Percentiles rank a stretch among this genome's conserved stretches.
phyloP scores from a whole-genome alignment of 2,888 invertebrate genomes.

The Taenaris catops region DNA sequence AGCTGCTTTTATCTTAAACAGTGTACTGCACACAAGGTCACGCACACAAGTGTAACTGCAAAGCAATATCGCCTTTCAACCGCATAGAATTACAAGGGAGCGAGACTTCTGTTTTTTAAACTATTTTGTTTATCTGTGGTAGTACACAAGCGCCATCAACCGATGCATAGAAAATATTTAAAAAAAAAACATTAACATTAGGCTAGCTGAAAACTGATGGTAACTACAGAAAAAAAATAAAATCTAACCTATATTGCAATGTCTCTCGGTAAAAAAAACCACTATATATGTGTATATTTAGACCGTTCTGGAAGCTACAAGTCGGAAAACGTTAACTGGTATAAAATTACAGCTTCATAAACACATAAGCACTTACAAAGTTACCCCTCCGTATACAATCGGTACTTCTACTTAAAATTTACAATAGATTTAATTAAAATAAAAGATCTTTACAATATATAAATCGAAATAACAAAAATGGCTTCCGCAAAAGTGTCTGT shows the following conservation, averaged over 20 bases:
- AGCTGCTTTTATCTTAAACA: no score
- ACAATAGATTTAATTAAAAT: slow-evolving; percentile 7
- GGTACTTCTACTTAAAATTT: slow-evolving; percentile 10
- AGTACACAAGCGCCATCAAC: slow-evolving; percentile 54
- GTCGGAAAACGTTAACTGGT: slow-evolving; percentile 24
- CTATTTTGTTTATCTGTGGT: no score
- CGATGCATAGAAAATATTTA: slow-evolving; percentile 46
- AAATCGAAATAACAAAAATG: no score
- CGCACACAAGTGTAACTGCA: no score
- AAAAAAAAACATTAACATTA: slow-evolving; percentile 59
- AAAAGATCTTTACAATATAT: slow-evolving; percentile 6
- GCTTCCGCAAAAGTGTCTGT: no score
- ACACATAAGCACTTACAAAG: slow-evolving; percentile 8
- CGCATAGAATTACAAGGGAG: no score
- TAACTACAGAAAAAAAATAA: slow-evolving; percentile 72
- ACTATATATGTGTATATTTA: slow-evolving; percentile 35
- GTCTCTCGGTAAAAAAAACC: slow-evolving; percentile 51
- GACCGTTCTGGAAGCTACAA: slow-evolving; percentile 45
- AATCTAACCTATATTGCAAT: slow-evolving; percentile 60
- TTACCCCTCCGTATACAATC: slow-evolving; percentile 18
- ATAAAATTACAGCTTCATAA: slow-evolving; percentile 19
- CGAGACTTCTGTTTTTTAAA: no score
- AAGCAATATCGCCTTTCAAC: no score
- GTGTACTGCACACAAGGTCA: no score
- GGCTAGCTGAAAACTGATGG: slow-evolving; percentile 76